Evolutionary conservation across 2,113 vertebrate species (phyloP).

Genomic region (Triplophysa rosa): DNA sequence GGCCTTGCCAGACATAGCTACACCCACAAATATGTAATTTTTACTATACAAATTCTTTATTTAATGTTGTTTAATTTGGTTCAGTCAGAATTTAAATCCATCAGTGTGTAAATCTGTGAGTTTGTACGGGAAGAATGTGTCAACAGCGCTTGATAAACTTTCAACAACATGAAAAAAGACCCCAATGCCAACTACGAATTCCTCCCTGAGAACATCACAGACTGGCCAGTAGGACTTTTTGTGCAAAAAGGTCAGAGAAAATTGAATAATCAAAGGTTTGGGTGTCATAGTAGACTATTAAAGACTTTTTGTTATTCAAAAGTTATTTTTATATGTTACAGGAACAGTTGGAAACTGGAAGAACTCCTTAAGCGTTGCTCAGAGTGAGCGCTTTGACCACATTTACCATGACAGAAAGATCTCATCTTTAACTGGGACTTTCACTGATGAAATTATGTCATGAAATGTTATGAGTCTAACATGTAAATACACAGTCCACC

Average conservation of each 20-base stretch:
- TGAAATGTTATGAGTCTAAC: too few relatives aligned
- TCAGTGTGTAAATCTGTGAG: constrained; percentile 64
- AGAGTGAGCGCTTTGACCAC: constrained; percentile 57
- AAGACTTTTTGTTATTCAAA: too few relatives aligned
- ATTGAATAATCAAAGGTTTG: too few relatives aligned
- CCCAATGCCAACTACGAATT: not conserved
- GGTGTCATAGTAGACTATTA: too few relatives aligned
- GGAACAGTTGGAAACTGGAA: constrained; percentile 58
- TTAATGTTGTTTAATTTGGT: too few relatives aligned
- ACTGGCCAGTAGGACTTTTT: not conserved
- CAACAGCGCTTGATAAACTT: constrained; percentile 59
- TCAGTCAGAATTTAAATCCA: not conserved
- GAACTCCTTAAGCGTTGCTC: too few relatives aligned
- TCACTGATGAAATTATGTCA: not conserved
- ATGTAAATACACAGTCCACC: too few relatives aligned
- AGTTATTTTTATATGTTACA: constrained; percentile 31
- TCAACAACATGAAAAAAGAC: constrained; percentile 66
- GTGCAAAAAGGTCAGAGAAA: not conserved
- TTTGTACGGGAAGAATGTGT: constrained; percentile 67
- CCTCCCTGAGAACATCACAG: not conserved
- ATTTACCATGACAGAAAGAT: constrained; percentile 54
- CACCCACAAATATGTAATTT: too few relatives aligned
- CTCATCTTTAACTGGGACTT: constrained; percentile 52
- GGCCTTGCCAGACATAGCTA: too few relatives aligned
- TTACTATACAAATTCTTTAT: too few relatives aligned